These are phyloP conservation scores for Sebastes trivittatus DNA, from an alignment of 2,797 vertebrate species.

Conservation along the genomic window DNA sequence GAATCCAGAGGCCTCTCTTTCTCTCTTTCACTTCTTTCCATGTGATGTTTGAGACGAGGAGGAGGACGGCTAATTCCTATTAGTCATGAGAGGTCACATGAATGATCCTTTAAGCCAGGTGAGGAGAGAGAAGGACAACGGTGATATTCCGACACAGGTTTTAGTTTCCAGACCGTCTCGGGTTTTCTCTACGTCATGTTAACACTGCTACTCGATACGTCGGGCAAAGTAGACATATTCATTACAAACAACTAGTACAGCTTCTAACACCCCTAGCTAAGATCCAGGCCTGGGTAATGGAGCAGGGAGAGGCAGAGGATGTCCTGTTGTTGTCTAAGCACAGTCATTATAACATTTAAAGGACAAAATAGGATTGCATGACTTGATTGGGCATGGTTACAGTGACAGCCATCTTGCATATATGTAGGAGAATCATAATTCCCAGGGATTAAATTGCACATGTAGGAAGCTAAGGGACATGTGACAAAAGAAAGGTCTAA, in stretches of 20 bases:
- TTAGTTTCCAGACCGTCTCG: slow-evolving; percentile 76
- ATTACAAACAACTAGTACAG: slow-evolving; percentile 82
- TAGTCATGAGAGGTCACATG: slow-evolving; percentile 72
- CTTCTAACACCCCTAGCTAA: slow-evolving; percentile 79
- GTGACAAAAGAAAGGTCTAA: slow-evolving; percentile 12
- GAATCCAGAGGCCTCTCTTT: neutral
- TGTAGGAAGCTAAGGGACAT: neutral
- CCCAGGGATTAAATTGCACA: slow-evolving; percentile 12
- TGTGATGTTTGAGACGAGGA: slow-evolving; percentile 21
- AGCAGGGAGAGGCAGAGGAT: slow-evolving; percentile 58
- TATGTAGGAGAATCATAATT: slow-evolving; percentile 20
- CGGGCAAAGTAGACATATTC: slow-evolving; percentile 78
- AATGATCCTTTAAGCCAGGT: slow-evolving; percentile 72
- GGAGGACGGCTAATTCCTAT: slow-evolving; percentile 49
- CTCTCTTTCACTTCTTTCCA: slow-evolving; percentile 26
- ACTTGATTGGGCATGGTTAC: slow-evolving; percentile 67
- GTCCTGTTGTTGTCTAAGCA: slow-evolving; percentile 78
- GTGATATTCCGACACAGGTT: slow-evolving; percentile 74
- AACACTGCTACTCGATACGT: slow-evolving; percentile 71
- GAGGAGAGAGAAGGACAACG: slow-evolving; percentile 72
- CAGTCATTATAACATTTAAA: slow-evolving; percentile 84
- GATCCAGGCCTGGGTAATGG: slow-evolving; percentile 75
- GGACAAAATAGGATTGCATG: slow-evolving; percentile 78
- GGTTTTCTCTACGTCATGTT: slow-evolving; percentile 79
- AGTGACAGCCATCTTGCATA: slow-evolving; percentile 36